Conservation (phyloP, 1,140 invertebrate genomes). For the Neoseiulus cucumeris region DNA sequence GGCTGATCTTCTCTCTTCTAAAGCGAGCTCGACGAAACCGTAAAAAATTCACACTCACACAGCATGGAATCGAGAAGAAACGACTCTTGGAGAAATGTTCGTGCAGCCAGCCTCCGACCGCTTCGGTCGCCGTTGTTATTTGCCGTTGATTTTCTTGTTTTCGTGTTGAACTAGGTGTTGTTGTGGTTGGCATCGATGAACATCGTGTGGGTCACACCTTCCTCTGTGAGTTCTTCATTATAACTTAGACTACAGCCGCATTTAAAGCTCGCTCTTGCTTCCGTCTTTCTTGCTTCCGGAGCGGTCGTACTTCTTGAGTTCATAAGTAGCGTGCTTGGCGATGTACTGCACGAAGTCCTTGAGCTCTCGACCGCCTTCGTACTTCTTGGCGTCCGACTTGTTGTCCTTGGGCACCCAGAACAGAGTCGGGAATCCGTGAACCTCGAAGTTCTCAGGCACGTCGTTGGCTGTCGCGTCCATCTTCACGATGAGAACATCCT, state of each 20-base stretch:
- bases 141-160: too few relatives aligned
- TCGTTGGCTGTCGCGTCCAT: slow-evolving; percentile 98
- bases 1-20: too few relatives aligned
- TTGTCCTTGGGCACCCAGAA: slow-evolving; percentile 76
- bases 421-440: slow-evolving; percentile 89
- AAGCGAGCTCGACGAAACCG: too few relatives aligned
- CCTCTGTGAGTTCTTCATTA: background rate
- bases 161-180: too few relatives aligned
- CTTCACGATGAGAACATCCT: slow-evolving; percentile 72
- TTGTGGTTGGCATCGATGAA: too few relatives aligned
- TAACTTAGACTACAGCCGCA: slow-evolving; percentile 1
- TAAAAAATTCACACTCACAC: too few relatives aligned
- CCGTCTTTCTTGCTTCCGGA: slow-evolving; percentile 53
- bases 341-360: slow-evolving; percentile 94
- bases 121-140: too few relatives aligned
- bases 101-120: too few relatives aligned
- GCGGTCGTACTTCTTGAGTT: slow-evolving; percentile 67
- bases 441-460: slow-evolving; percentile 74
- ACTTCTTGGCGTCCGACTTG: slow-evolving; percentile 61
- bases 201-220: background rate
- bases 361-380: slow-evolving; percentile 80
- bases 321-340: slow-evolving; percentile 67
- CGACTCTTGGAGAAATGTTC: too few relatives aligned
- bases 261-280: slow-evolving; percentile 47
- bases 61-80: too few relatives aligned